Evolutionary conservation across 2,113 vertebrate genomes (phyloP).

Genomic region (Phalacrocorax pelagicus): DNA sequence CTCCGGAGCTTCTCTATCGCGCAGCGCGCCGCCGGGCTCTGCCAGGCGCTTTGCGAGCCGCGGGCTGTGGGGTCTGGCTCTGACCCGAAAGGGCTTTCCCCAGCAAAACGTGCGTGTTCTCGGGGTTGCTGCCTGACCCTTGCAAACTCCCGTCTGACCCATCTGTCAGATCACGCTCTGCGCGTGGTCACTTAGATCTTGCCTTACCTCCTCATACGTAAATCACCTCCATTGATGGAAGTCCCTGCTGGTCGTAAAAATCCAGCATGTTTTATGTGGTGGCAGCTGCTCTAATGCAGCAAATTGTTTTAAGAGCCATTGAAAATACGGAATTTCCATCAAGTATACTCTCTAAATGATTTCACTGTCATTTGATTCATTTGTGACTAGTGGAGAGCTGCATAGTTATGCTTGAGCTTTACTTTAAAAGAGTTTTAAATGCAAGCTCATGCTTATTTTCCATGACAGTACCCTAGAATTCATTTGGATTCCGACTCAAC

Average conservation of each 20-base stretch:
- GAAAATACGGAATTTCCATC: not conserved
- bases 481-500: not conserved
- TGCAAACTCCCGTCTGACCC: not conserved
- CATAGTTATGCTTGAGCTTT: not conserved
- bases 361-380: not conserved
- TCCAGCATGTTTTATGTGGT: not conserved
- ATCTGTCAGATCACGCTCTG: fast-evolving
- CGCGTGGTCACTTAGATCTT: not conserved
- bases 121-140: not conserved
- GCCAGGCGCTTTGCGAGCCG: fast-evolving
- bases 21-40: not conserved
- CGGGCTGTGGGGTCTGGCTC: fast-evolving
- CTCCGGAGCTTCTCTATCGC: not conserved
- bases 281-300: not conserved
- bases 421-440: not conserved
- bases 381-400: not conserved
- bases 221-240: not conserved
- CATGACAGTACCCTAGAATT: not conserved
- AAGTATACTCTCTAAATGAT: not conserved
- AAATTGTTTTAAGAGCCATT: not conserved
- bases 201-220: not conserved
- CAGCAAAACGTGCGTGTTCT: not conserved
- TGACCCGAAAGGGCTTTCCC: not conserved
- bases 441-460: not conserved
- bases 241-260: not conserved